phyloP scores from a whole-genome alignment of 2,113 vertebrate genomes.

The Gambusia affinis region DNA sequence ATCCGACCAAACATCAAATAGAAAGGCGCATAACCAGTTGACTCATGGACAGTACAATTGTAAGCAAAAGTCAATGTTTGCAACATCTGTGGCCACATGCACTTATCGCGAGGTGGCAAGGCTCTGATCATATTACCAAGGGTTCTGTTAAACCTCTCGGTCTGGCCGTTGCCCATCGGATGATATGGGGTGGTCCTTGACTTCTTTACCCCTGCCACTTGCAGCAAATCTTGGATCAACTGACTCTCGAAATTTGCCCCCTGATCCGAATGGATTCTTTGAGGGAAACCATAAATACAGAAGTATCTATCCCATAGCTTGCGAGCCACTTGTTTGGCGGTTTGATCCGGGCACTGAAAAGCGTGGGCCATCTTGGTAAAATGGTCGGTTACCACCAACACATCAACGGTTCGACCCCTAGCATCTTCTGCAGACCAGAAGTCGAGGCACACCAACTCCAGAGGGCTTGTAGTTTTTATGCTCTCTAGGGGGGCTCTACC shows the following conservation, averaged over 20 bases:
- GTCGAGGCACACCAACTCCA: constrained; percentile 1
- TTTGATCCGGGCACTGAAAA: background rate
- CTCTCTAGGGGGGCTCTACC: background rate
- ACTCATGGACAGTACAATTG: background rate
- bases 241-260: no score
- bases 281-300: background rate
- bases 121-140: background rate
- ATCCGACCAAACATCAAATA: background rate
- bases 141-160: background rate
- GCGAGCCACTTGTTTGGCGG: background rate
- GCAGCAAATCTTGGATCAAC: no score
- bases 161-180: background rate
- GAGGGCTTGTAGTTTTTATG: background rate
- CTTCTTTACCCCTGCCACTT: no score
- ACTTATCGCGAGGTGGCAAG: background rate
- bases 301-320: background rate
- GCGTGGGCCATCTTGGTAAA: background rate
- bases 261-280: background rate
- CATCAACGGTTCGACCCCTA: constrained; percentile 27
- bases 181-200: no score
- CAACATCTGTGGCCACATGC: background rate
- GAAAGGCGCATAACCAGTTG: background rate
- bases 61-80: background rate
- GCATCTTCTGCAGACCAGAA: background rate
- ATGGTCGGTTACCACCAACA: background rate